These are phyloP conservation scores for Brachyrhaphis roseni DNA, from an alignment of 2,797 vertebrate species.

Conservation along the genomic window DNA sequence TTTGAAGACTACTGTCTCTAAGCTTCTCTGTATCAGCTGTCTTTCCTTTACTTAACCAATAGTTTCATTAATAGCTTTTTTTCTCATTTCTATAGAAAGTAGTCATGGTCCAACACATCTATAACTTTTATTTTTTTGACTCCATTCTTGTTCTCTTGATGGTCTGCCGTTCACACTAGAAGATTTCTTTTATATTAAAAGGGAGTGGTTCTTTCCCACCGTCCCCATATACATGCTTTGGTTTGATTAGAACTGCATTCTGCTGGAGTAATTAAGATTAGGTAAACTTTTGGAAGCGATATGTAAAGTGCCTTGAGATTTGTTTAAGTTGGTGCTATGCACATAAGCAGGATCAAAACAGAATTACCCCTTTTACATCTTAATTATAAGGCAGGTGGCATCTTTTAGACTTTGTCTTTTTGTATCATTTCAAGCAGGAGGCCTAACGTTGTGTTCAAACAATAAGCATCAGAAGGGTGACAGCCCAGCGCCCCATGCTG, in stretches of 20 bases:
- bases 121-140: neutral
- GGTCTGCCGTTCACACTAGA: neutral
- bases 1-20: neutral
- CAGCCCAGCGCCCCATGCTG: constrained; percentile 7
- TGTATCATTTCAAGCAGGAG: constrained; percentile 35
- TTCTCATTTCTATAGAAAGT: neutral
- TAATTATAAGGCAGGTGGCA: neutral
- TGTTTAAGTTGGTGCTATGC: neutral
- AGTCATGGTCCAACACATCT: neutral
- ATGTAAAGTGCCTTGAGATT: neutral
- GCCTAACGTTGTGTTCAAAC: constrained; percentile 32
- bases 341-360: neutral
- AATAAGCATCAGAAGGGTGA: constrained; percentile 39
- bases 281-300: neutral
- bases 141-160: neutral
- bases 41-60: neutral
- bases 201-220: neutral
- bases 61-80: neutral
- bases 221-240: neutral
- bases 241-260: neutral
- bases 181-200: neutral
- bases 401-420: constrained; percentile 21
- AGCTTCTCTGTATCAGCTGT: neutral
- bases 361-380: neutral
- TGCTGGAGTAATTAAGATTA: neutral